Conservation (phyloP, 64 coral and sea anemone species). For the Montipora sp. region DNA sequence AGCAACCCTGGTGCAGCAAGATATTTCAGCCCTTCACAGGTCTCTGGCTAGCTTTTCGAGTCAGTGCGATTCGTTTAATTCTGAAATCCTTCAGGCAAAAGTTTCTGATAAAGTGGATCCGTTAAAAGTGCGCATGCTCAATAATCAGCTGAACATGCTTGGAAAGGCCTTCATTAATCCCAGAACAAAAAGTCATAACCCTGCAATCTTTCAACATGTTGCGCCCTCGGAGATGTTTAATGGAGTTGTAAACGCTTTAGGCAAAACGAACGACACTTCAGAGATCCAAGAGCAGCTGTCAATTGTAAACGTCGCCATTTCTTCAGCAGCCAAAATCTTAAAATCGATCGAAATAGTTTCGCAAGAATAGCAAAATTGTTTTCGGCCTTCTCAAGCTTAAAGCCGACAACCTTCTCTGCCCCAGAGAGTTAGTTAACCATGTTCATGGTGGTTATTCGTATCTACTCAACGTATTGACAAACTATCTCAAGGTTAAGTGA, state of each 20-base stretch:
- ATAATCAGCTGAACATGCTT: slow-evolving; percentile 49
- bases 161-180: slow-evolving; percentile 52
- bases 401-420: background rate
- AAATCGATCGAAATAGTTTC: background rate
- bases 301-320: slow-evolving; percentile 3
- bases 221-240: background rate
- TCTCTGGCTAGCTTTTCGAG: slow-evolving; percentile 6
- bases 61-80: slow-evolving; percentile 8
- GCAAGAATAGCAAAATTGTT: background rate
- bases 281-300: slow-evolving; percentile 29
- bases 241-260: background rate
- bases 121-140: slow-evolving; percentile 39
- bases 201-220: slow-evolving; percentile 9
- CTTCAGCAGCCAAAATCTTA: slow-evolving; percentile 20
- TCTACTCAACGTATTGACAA: no score
- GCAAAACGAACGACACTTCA: background rate
- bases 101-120: background rate
- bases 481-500: no score
- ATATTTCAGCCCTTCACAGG: background rate
- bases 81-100: background rate
- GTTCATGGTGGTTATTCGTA: no score
- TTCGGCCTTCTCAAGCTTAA: background rate
- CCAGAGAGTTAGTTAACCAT: no score
- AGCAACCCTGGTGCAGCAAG: background rate
- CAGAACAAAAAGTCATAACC: background rate